A percentile compares a stretch with the other conserved stretches of the same genome.
Evolutionary conservation across 2,797 vertebrate species (phyloP).

Genomic region (Limnodromus scolopaceus): DNA sequence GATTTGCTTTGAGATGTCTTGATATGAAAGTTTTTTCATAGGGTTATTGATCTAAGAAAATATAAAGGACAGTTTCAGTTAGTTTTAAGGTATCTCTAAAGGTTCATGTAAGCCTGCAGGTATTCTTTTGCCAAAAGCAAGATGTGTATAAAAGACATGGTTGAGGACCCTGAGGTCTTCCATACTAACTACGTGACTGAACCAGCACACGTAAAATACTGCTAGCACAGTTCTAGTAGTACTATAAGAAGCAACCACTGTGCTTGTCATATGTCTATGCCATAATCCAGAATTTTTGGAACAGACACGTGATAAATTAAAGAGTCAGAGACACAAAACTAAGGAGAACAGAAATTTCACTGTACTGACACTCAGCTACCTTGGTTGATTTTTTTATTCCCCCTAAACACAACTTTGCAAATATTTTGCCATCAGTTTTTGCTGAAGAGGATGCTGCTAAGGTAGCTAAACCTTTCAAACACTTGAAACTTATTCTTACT

Average conservation of each 20-base stretch:
- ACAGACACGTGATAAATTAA: neutral
- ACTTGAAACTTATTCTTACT: neutral
- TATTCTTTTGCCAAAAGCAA: neutral
- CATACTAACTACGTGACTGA: neutral
- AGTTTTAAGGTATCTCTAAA: neutral
- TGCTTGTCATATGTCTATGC: fast-evolving
- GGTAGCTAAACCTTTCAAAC: neutral
- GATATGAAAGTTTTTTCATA: neutral
- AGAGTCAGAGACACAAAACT: neutral
- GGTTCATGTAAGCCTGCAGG: neutral
- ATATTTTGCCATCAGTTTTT: neutral
- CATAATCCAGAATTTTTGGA: neutral
- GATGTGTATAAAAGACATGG: neutral
- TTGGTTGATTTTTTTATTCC: neutral
- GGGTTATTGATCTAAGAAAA: neutral
- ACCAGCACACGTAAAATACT: neutral
- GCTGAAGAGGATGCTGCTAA: neutral
- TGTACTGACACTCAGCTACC: neutral
- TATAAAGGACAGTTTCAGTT: neutral
- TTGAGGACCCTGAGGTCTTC: neutral
- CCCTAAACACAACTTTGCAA: neutral
- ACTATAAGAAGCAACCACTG: neutral
- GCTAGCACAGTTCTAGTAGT: neutral
- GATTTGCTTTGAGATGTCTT: neutral
- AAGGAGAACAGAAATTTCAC: neutral